Conservation (phyloP, 2,113 vertebrate species). For the Triplophysa tibetana region DNA sequence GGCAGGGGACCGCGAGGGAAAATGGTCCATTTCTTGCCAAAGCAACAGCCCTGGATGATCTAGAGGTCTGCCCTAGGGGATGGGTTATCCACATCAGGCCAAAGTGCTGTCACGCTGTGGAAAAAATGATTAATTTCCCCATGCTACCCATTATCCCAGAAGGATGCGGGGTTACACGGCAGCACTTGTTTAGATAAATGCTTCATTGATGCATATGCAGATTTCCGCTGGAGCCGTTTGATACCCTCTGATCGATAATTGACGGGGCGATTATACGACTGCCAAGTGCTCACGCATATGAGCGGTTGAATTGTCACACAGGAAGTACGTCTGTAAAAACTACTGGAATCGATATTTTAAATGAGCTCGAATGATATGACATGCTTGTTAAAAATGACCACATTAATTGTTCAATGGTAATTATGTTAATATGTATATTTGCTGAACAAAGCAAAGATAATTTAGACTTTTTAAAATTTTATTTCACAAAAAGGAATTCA, state of each 20-base stretch:
- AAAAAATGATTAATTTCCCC: conserved; percentile 73
- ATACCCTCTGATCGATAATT: conserved; percentile 59
- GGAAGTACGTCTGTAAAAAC: conserved; percentile 20
- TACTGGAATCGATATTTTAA: not conserved
- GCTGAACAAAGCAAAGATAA: too few relatives aligned
- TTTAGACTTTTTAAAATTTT: too few relatives aligned
- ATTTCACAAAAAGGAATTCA: too few relatives aligned
- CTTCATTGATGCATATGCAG: conserved; percentile 66
- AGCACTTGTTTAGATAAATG: conserved; percentile 62
- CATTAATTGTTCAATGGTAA: too few relatives aligned
- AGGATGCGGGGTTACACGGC: conserved; percentile 61
- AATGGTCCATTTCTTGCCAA: conserved; percentile 71
- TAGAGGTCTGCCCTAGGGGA: conserved; percentile 71
- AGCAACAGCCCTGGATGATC: conserved; percentile 71
- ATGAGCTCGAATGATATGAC: too few relatives aligned
- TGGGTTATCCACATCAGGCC: conserved; percentile 71
- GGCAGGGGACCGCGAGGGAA: conserved; percentile 59
- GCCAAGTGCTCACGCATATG: conserved; percentile 23
- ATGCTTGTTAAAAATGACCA: too few relatives aligned
- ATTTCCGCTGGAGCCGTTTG: conserved; percentile 63
- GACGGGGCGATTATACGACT: conserved; percentile 60
- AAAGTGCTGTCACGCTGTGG: conserved; percentile 74
- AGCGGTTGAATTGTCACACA: not conserved
- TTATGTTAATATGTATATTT: too few relatives aligned
- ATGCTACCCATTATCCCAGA: conserved; percentile 66